These are phyloP conservation scores for Cyclina sinensis DNA, from an alignment of 1,140 invertebrate species.

Conservation along the genomic window DNA sequence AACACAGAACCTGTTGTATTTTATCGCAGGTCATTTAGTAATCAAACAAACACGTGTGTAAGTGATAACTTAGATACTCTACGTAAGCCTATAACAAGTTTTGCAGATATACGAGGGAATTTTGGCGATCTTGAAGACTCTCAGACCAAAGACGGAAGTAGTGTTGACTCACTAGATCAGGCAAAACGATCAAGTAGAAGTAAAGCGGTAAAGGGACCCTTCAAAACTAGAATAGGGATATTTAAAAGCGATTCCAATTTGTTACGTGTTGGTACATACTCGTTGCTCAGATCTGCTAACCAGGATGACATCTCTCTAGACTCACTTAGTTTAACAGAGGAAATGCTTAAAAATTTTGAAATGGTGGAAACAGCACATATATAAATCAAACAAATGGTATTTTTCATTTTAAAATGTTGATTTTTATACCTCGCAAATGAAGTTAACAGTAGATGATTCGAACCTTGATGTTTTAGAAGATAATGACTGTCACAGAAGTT, in stretches of 20 bases:
- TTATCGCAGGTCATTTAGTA: conserved; percentile 48
- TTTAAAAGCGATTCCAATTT: conserved; percentile 67
- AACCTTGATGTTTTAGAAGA: too few species aligned
- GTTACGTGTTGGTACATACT: conserved; percentile 40
- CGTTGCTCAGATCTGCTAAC: conserved; percentile 24
- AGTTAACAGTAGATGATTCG: too few species aligned
- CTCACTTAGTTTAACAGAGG: conserved; percentile 53
- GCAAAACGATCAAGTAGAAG: not conserved
- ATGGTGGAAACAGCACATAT: conserved; percentile 47
- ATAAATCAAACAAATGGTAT: not conserved
- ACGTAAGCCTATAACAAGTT: not conserved
- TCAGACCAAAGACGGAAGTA: not conserved
- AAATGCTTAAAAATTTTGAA: conserved; percentile 64
- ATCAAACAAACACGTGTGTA: not conserved
- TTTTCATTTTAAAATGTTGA: too few species aligned
- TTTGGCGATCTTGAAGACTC: not conserved
- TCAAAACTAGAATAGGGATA: conserved; percentile 54
- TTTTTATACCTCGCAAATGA: too few species aligned
- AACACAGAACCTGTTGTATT: conserved; percentile 60
- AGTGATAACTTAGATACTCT: conserved; percentile 3
- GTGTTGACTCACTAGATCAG: not conserved
- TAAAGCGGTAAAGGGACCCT: not conserved
- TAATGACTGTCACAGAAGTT: too few species aligned
- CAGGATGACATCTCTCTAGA: conserved; percentile 51
- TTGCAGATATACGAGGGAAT: not conserved